Conservation (phyloP, 2,113 vertebrate genomes). For the Tricholaema leucomelas region DNA sequence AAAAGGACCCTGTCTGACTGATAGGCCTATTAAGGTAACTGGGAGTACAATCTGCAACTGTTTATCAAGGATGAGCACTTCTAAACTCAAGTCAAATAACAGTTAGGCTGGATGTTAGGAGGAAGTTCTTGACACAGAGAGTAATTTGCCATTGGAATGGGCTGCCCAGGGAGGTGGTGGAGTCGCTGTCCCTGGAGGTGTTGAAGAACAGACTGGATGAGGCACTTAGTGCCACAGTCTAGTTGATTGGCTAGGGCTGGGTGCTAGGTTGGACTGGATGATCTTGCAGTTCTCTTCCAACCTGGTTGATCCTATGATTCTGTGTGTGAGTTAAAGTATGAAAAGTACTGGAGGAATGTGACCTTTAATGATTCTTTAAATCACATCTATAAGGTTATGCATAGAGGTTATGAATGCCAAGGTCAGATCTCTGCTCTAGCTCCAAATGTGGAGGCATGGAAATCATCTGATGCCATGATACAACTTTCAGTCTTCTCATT, state of each 20-base stretch:
- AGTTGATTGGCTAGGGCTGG: no score
- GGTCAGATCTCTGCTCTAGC: not conserved
- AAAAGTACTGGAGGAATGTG: not conserved
- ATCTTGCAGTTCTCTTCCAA: no score
- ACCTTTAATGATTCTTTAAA: not conserved
- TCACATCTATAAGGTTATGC: not conserved
- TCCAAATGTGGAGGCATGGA: not conserved
- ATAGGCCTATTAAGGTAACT: not conserved
- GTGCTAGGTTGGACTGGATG: no score
- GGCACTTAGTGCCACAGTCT: no score
- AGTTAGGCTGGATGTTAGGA: no score
- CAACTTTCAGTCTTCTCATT: not conserved
- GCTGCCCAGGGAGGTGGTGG: no score
- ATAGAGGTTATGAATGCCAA: not conserved
- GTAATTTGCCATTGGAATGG: no score
- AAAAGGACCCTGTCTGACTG: not conserved
- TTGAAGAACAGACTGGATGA: no score
- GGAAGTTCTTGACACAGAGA: no score
- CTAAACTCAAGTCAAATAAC: not conserved
- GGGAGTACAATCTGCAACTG: rapidly evolving
- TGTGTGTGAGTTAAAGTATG: not conserved
- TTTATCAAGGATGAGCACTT: not conserved
- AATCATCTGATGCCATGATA: not conserved
- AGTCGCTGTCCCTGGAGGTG: no score
- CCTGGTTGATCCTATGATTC: no score